Conservation (phyloP, 2,888 invertebrate genomes). For the Omphaloscelis lunosa region DNA sequence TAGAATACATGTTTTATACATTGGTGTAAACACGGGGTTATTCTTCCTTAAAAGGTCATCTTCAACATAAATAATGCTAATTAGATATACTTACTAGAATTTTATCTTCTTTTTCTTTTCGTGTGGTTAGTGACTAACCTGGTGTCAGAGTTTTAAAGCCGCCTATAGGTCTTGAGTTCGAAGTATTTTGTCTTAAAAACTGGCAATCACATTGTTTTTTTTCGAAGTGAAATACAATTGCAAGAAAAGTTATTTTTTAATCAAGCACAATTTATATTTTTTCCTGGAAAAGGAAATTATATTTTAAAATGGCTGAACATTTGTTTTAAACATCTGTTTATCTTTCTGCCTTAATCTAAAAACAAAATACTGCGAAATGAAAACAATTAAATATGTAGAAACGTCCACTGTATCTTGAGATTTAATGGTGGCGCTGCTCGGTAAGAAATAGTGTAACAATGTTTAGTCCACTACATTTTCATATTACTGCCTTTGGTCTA, state of each 20-base stretch:
- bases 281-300: too few species aligned
- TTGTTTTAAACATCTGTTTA: background rate
- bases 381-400: constrained; percentile 1
- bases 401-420: background rate
- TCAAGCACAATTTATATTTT: background rate
- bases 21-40: background rate
- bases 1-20: background rate
- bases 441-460: background rate
- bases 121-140: too few species aligned
- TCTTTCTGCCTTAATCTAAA: background rate
- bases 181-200: background rate
- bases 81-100: background rate
- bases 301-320: background rate
- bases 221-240: background rate
- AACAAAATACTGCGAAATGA: constrained; percentile 31
- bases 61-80: background rate
- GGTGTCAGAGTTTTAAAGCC: too few species aligned
- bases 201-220: background rate
- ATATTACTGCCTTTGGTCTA: background rate
- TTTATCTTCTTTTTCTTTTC: too few species aligned
- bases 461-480: background rate
- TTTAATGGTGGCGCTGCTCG: background rate
- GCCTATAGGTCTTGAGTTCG: too few species aligned
- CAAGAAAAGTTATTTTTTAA: background rate
- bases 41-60: constrained; percentile 13